Evolutionary conservation across 2,113 vertebrate genomes (phyloP), one percentile per base, ranked within the genome.

Genomic region (Heterotis niloticus): DNA sequence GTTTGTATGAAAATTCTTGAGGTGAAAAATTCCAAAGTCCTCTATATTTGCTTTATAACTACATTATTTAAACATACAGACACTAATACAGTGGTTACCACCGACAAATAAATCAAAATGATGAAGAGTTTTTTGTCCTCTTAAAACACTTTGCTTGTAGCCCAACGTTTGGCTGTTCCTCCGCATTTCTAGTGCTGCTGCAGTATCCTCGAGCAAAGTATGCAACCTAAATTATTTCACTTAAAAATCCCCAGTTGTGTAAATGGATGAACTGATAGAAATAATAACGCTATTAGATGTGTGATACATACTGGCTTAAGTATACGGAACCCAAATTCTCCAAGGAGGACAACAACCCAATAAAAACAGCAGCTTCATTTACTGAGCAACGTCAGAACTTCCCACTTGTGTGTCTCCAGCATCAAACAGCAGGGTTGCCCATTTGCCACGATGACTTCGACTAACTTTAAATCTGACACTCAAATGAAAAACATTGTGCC

Each of bases 241-340:
- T 44, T 4, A 62, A 5, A 62, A 17, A 62, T 17, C 4, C 60
- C 5, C 14, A 62, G 4, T 14, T 20, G 4, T 4, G 4, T 17
- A 20, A 17, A 62, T 62, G 60, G 60, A 62, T 17, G 5, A 20
- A 20, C 5, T 62, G 60, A 0, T 4, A 62, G 60, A 17, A 62
- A 14, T 44, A 62, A 5, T 44, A 14, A 20, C 20, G 4, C 62
- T 18, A 62, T 75, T 34, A 75, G 24, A 29, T 13, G 29, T 59
- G 5, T 44, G 74, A 20, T 28, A 23, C 17, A 24, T 5, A 29
- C 28, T 13, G 57, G 26, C 2, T 26, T 5, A 26, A 18, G 26
- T 29, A 60, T 74, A 44, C 64, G 34, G 23, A 29, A 75, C 52
- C 23, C 54, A 79, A n/a, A 79, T 60, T 79, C 71, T 74, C 78